Conservation (phyloP, 2,888 invertebrate species). For the Aporophyla lueneburgensis region DNA sequence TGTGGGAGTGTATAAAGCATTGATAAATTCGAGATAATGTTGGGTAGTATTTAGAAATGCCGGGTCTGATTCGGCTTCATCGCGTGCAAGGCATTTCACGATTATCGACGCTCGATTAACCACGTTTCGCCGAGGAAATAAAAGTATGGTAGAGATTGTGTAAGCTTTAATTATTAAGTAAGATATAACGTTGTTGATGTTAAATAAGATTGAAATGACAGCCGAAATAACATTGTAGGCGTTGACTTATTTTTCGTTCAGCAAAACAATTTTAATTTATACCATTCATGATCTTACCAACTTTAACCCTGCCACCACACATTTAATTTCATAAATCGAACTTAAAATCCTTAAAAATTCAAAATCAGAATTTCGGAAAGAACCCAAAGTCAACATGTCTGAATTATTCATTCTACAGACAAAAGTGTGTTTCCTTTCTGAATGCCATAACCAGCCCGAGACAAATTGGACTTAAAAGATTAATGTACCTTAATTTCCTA, state of each 20-base stretch:
- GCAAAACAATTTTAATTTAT: not conserved
- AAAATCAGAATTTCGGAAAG: not conserved
- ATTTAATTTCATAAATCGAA: not conserved
- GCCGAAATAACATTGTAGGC: too few relatives aligned
- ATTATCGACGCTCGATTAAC: constrained; percentile 57
- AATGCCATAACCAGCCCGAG: constrained; percentile 18
- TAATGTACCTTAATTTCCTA: constrained; percentile 59
- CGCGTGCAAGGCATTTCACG: constrained; percentile 49
- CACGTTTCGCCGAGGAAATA: constrained; percentile 29
- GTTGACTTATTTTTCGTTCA: not conserved
- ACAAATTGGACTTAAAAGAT: constrained; percentile 60
- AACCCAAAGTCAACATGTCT: constrained; percentile 9
- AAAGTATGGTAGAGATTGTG: constrained; percentile 7
- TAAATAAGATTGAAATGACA: not conserved
- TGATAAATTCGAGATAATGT: constrained; percentile 50
- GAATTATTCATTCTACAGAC: constrained; percentile 27
- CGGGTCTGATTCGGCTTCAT: constrained; percentile 23
- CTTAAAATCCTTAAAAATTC: not conserved
- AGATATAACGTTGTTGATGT: not conserved
- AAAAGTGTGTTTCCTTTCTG: constrained; percentile 32
- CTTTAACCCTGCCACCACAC: too few relatives aligned
- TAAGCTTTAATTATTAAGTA: not conserved
- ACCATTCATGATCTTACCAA: not conserved
- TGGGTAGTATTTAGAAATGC: constrained; percentile 46
- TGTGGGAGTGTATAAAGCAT: constrained; percentile 28